Evolutionary conservation across 2,113 vertebrate species (phyloP).

Genomic region (Trochalopteron elliotii): DNA sequence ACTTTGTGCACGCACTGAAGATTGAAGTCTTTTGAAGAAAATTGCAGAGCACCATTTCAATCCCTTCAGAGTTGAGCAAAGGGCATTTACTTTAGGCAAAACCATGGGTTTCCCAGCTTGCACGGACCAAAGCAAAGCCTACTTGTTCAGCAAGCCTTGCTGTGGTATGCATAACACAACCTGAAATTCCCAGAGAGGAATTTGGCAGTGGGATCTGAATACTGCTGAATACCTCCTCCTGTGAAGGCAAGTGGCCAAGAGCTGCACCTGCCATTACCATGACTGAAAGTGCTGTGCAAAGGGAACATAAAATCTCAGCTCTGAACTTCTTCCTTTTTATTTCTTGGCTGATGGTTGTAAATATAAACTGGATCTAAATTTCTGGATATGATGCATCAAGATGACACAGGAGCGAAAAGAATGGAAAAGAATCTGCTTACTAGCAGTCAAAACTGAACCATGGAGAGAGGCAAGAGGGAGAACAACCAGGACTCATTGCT

Average conservation of each 20-base stretch:
- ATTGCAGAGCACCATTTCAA: neutral
- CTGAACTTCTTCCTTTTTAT: neutral
- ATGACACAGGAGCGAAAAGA: neutral
- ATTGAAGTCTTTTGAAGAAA: neutral
- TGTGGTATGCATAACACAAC: neutral
- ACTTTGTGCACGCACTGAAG: neutral
- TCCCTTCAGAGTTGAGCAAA: neutral
- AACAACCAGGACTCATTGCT: neutral
- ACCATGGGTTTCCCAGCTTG: neutral
- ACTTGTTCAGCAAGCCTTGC: neutral
- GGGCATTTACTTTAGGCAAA: neutral
- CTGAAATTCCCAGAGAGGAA: constrained; percentile 6
- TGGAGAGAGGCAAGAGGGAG: neutral
- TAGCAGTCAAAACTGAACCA: neutral
- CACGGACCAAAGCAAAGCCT: neutral
- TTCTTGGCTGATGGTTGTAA: neutral
- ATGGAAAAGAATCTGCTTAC: neutral
- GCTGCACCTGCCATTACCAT: neutral
- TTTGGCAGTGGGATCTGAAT: neutral
- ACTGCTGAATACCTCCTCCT: neutral
- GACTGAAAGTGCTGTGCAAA: neutral
- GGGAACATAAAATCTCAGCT: neutral
- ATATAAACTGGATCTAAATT: neutral
- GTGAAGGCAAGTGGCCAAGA: neutral
- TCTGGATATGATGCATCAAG: neutral